These are phyloP conservation scores for Dione juno DNA, from an alignment of 2,888 invertebrate species.

Conservation along the genomic window DNA sequence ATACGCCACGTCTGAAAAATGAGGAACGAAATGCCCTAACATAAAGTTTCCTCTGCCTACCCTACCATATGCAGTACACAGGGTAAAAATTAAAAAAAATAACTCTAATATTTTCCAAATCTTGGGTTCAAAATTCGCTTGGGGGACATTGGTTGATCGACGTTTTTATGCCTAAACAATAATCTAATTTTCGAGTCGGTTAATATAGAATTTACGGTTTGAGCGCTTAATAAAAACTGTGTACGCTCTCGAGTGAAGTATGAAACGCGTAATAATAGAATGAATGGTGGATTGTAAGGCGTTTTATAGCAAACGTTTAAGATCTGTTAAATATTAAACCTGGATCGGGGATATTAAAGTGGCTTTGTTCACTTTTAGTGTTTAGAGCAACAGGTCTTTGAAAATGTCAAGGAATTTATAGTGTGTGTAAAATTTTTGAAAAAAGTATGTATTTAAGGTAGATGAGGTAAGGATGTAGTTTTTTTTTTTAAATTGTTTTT, in stretches of 20 bases:
- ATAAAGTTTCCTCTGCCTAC: too few species aligned
- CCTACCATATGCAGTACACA: too few species aligned
- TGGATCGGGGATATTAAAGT: conserved; percentile 11
- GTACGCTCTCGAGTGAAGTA: conserved; percentile 54
- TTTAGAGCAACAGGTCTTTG: not conserved
- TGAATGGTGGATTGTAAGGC: conserved; percentile 44
- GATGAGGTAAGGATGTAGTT: too few species aligned
- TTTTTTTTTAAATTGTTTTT: not conserved
- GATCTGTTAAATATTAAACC: conserved; percentile 26
- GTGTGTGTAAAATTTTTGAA: too few species aligned
- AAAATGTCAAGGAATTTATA: not conserved
- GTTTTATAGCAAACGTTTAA: conserved; percentile 30
- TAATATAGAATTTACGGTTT: conserved; percentile 71
- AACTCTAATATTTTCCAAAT: not conserved
- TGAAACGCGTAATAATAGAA: conserved; percentile 49
- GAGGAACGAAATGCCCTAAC: too few species aligned
- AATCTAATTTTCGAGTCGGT: conserved; percentile 67
- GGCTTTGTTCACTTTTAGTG: conserved; percentile 1
- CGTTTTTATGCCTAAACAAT: conserved; percentile 73
- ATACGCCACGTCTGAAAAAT: too few species aligned
- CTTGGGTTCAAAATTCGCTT: not conserved
- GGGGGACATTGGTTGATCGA: conserved; percentile 64
- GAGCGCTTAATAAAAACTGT: conserved; percentile 69
- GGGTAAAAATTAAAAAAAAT: too few species aligned
- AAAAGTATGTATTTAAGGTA: too few species aligned